Conservation (phyloP, 2,888 invertebrate species). For the Siphlonurus alternatus region DNA sequence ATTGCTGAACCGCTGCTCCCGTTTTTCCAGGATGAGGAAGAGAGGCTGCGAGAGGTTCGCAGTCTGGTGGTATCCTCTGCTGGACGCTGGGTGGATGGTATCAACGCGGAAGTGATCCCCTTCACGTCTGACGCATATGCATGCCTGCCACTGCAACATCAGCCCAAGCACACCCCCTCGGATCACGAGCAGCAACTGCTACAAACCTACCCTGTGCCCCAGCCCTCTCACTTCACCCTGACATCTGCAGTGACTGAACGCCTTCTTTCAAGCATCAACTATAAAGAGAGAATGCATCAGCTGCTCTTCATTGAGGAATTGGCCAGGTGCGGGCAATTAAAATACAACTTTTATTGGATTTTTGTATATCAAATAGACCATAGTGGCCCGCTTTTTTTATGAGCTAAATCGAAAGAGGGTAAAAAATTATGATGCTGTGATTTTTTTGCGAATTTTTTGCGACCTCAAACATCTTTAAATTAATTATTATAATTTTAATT, state of each 20-base stretch:
- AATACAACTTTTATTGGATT: constrained; percentile 16
- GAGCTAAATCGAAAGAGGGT: too few relatives aligned
- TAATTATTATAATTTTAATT: too few relatives aligned
- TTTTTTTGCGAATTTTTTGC: too few relatives aligned
- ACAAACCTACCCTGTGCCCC: constrained; percentile 46
- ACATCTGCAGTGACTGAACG: constrained; percentile 48
- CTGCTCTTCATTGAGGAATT: constrained; percentile 60
- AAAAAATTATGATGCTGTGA: too few relatives aligned
- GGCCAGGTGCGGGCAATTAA: constrained; percentile 49
- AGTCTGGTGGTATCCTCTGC: constrained; percentile 37
- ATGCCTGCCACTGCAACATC: constrained; percentile 4
- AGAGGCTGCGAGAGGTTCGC: constrained; percentile 1
- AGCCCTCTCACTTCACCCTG: constrained; percentile 43
- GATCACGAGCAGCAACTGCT: constrained; percentile 37
- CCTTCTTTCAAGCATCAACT: constrained; percentile 46
- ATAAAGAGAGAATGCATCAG: constrained; percentile 53
- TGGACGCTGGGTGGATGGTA: constrained; percentile 38
- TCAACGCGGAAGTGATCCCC: constrained; percentile 34
- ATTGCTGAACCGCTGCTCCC: too few relatives aligned
- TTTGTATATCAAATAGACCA: too few relatives aligned
- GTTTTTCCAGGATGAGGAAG: constrained; percentile 7
- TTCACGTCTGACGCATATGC: constrained; percentile 26
- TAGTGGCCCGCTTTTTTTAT: too few relatives aligned
- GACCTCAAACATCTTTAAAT: too few relatives aligned
- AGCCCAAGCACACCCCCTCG: constrained; percentile 7